These are phyloP conservation scores for Etia nguti DNA, from an alignment of 2,113 vertebrate genomes.

Conservation along the genomic window DNA sequence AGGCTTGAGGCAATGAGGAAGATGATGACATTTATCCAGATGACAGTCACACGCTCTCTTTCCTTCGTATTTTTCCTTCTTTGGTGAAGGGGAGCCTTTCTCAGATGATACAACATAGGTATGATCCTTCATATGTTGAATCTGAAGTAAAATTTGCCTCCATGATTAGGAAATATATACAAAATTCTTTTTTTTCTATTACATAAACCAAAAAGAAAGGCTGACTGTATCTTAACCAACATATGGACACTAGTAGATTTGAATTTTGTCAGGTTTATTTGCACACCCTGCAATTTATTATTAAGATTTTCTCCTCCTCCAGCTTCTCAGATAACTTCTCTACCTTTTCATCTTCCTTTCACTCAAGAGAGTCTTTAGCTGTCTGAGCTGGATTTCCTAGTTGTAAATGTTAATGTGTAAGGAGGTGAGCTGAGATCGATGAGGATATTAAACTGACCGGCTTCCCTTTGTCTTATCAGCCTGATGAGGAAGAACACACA, in stretches of 20 bases:
- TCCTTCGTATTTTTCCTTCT: background rate
- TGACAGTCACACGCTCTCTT: background rate
- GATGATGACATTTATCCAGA: background rate
- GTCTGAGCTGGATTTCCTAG: conserved; percentile 14
- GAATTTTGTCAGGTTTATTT: background rate
- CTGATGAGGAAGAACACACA: conserved; percentile 9
- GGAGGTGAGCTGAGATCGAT: conserved; percentile 33
- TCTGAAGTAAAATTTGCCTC: background rate
- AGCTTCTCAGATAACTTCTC: background rate
- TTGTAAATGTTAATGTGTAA: conserved; percentile 47
- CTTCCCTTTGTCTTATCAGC: conserved; percentile 11
- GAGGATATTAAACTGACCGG: conserved; percentile 11
- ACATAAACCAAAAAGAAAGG: too few species aligned
- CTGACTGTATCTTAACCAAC: background rate
- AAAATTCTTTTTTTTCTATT: background rate
- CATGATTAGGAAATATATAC: background rate
- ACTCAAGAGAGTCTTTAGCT: conserved; percentile 28
- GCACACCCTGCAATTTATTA: conserved; percentile 11
- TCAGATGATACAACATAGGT: background rate
- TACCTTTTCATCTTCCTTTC: background rate
- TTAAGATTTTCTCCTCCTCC: background rate
- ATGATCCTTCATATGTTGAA: background rate
- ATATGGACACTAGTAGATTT: background rate
- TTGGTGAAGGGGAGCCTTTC: background rate
- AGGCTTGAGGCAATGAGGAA: background rate